Base-by-base conservation (phyloP, 1,140 invertebrate genomes). In the Batillaria attramentaria region DNA sequence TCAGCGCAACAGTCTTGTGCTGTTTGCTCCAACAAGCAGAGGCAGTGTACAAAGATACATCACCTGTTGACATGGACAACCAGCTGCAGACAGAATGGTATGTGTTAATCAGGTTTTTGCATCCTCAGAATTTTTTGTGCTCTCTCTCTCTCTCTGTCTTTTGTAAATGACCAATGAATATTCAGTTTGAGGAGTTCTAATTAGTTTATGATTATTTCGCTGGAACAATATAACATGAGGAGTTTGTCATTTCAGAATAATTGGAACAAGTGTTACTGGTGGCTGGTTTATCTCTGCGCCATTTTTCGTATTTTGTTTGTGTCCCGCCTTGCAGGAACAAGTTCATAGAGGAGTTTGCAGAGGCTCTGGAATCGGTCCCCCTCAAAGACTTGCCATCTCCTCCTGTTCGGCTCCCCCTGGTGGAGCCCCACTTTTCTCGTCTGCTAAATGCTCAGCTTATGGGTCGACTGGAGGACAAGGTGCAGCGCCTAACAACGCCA, bases 21-120 rank as follows among this genome's bases (percentile, higher is more conserved):
- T 81, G 82, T 72, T 68, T 90, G 70, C 46, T 90, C 35, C 84
- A 84, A 73, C 79, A 82, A 70, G 88, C 84, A 35, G 89, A 90
- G 50, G 60, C 84, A 13, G 79, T 89, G 33, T 88, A 87, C 72
- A 77, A 72, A 28, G 83, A 84, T 31, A 85, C 84, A 18, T 89
- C 88, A 33, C 85, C 86, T 72, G 83, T 89, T 24, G 87, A 89
- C 68, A 81, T 89, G 33, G 89, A 90, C 69, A 89, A 84, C 73
- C 85, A 88, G 79, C 83, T 86, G 37, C 87, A 89, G 50, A 85
- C 83, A 68, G 76, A 82, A 78, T 90, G 89, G 89, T 90, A 72
- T 78, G 84, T 81, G 3, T 28, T 16, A 42, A 39, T 79, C 41
- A 41, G 6, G 24, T 79, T 24, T 24, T 42, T 37, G 10, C 24